Conservation (phyloP, 2,888 invertebrate genomes). For the Augochlorella aurata region DNA sequence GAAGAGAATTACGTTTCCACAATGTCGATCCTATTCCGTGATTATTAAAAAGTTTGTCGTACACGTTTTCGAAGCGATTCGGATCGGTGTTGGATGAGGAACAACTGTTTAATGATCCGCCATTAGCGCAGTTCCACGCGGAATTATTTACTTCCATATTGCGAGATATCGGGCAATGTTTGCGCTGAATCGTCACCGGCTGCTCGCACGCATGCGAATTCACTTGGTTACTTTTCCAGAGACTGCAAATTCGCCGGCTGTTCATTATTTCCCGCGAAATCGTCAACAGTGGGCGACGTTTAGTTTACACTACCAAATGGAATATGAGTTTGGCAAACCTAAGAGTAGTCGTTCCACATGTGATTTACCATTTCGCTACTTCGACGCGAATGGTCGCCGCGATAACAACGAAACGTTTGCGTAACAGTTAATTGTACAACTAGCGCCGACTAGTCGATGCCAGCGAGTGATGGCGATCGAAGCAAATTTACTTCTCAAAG, state of each 20-base stretch:
- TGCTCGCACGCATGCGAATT: slow-evolving; percentile 21
- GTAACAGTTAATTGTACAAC: background rate
- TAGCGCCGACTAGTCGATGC: background rate
- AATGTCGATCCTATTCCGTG: background rate
- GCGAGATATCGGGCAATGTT: slow-evolving; percentile 28
- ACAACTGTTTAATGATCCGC: slow-evolving; percentile 27
- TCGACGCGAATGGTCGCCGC: background rate
- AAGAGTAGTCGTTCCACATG: background rate
- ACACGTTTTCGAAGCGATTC: background rate
- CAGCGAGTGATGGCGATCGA: background rate
- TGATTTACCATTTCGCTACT: background rate
- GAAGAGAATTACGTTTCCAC: background rate
- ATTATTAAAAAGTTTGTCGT: slow-evolving; percentile 3
- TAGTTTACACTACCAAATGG: slow-evolving; percentile 7
- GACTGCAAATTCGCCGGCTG: slow-evolving; percentile 8
- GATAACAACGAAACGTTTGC: slow-evolving; percentile 3
- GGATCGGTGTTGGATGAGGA: background rate
- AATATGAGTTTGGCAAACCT: slow-evolving; percentile 8
- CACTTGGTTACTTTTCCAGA: slow-evolving; percentile 19
- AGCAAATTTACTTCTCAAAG: background rate
- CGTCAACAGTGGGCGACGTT: slow-evolving; percentile 3
- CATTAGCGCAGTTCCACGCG: slow-evolving; percentile 29
- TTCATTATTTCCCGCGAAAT: slow-evolving; percentile 14
- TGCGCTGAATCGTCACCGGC: slow-evolving; percentile 6
- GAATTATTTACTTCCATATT: slow-evolving; percentile 44